Evolutionary conservation across 2,113 vertebrate genomes (phyloP).

Genomic region (Seriola quinqueradiata): DNA sequence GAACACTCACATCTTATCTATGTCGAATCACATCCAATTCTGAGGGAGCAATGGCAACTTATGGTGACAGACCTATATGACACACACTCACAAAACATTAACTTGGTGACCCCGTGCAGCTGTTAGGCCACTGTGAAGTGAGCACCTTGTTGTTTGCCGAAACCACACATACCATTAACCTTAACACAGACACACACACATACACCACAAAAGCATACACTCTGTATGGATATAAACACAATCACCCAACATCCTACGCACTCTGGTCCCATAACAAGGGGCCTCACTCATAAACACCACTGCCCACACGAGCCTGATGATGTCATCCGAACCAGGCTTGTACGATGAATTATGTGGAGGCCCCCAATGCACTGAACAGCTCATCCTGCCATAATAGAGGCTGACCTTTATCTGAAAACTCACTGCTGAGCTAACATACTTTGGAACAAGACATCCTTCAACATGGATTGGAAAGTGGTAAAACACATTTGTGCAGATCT

Average conservation of each 20-base stretch:
- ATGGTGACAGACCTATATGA: conserved; percentile 12
- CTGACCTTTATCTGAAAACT: conserved; percentile 30
- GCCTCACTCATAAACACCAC: conserved; percentile 65
- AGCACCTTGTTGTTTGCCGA: conserved; percentile 24
- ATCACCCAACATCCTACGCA: conserved; percentile 39
- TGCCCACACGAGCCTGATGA: conserved; percentile 41
- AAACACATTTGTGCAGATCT: neutral
- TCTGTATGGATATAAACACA: conserved; percentile 55
- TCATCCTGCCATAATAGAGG: conserved; percentile 37
- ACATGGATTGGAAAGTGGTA: neutral
- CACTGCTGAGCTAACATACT: neutral
- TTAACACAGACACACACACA: conserved; percentile 7
- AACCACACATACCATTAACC: conserved; percentile 48
- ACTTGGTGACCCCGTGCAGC: neutral
- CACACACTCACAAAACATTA: conserved; percentile 17
- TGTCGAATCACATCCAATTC: conserved; percentile 12
- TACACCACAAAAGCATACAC: conserved; percentile 6
- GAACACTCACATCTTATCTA: conserved; percentile 28
- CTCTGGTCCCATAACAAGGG: conserved; percentile 46
- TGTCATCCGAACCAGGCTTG: conserved; percentile 39
- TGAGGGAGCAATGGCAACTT: neutral
- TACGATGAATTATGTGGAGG: conserved; percentile 21
- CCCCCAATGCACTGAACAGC: conserved; percentile 22
- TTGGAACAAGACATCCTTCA: neutral
- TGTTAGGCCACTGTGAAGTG: neutral